These are phyloP conservation scores for Diarsia brunnea DNA, from an alignment of 2,888 invertebrate species.

Conservation along the genomic window DNA sequence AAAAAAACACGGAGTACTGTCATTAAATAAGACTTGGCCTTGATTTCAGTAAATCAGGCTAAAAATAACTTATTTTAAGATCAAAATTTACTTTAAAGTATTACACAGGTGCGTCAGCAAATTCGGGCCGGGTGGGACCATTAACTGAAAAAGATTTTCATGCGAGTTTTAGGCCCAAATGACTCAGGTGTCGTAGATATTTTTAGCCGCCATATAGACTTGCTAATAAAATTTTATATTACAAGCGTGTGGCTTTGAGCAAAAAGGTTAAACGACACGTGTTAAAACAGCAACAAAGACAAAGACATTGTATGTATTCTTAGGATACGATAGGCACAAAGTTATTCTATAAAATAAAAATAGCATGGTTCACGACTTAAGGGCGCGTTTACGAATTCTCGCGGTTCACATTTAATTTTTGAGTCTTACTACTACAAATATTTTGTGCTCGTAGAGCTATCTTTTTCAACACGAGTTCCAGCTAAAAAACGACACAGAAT, in stretches of 20 bases:
- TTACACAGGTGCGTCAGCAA: neutral
- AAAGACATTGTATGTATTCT: too few species aligned
- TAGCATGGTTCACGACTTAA: too few species aligned
- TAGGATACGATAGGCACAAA: too few species aligned
- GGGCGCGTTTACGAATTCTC: too few species aligned
- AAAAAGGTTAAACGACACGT: neutral
- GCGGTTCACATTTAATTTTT: too few species aligned
- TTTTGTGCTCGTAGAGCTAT: too few species aligned
- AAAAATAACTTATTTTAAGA: neutral
- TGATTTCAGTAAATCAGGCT: neutral
- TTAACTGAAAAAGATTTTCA: constrained; percentile 3
- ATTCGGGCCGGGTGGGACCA: neutral
- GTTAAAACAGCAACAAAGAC: neutral
- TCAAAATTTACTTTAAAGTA: neutral
- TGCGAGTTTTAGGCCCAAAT: neutral
- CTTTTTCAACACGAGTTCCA: too few species aligned
- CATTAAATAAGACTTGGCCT: neutral
- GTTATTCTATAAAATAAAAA: too few species aligned
- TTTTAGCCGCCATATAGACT: neutral
- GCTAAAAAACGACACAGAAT: too few species aligned
- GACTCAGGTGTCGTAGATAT: neutral
- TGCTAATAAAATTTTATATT: constrained; percentile 1
- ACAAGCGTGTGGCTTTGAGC: neutral
- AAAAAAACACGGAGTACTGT: neutral
- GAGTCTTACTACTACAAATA: too few species aligned